These are phyloP conservation scores for Balearica regulorum DNA, from an alignment of 2,797 vertebrate genomes.

Conservation along the genomic window DNA sequence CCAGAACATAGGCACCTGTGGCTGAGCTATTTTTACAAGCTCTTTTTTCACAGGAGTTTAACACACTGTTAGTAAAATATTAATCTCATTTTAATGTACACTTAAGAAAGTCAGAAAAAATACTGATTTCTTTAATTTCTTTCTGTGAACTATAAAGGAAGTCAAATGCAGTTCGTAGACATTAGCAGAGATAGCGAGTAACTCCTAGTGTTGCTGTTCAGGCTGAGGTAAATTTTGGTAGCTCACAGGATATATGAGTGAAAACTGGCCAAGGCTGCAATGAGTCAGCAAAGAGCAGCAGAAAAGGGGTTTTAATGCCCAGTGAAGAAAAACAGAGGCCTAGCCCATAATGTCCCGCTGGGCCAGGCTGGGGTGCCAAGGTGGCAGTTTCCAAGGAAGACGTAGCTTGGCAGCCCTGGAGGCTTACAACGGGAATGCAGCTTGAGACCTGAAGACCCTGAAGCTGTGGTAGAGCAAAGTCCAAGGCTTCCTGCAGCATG, in stretches of 20 bases:
- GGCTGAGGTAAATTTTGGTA: not conserved
- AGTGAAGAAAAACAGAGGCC: not conserved
- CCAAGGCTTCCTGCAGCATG: no score
- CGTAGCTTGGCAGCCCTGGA: not conserved
- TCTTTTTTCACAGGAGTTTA: not conserved
- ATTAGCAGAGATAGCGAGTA: not conserved
- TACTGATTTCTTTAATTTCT: not conserved
- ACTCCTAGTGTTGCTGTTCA: not conserved
- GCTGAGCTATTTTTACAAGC: not conserved
- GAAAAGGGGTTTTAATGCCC: not conserved
- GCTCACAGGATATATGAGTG: accelerated
- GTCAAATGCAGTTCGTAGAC: not conserved
- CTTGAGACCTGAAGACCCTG: not conserved
- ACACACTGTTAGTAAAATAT: not conserved
- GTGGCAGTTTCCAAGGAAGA: not conserved
- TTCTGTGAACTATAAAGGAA: not conserved
- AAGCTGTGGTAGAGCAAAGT: not conserved
- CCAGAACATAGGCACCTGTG: not conserved
- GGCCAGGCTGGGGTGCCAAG: accelerated
- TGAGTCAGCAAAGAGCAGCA: not conserved
- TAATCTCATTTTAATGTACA: not conserved
- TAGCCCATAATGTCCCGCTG: accelerated
- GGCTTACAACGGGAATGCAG: not conserved
- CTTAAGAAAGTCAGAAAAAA: not conserved
- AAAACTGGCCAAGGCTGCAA: not conserved